phyloP scores from a whole-genome alignment of 2,113 vertebrate species.

The Bucco capensis region DNA sequence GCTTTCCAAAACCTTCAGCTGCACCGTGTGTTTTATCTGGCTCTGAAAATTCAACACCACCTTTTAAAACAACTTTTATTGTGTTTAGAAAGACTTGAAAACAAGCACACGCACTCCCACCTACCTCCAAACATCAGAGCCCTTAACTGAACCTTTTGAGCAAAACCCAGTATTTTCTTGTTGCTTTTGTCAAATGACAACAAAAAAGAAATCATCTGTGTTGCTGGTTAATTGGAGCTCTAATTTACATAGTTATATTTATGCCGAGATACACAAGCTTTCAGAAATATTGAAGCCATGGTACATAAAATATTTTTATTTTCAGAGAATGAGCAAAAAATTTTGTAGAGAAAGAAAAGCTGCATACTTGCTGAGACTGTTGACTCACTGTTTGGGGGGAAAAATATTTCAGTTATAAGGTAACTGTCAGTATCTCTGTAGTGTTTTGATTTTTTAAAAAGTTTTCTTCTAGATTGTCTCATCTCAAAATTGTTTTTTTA shows the following conservation, averaged over 20 bases:
- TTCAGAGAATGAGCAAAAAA: background rate
- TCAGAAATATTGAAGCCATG: background rate
- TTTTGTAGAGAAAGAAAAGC: background rate
- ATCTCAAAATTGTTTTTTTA: background rate
- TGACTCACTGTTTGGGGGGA: background rate
- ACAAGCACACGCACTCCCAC: accelerated
- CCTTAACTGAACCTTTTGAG: background rate
- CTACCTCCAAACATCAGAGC: background rate
- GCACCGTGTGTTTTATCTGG: background rate
- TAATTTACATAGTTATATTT: background rate
- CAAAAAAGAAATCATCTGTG: background rate
- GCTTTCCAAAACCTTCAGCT: background rate
- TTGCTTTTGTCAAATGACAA: background rate
- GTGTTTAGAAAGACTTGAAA: background rate
- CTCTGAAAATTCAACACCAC: background rate
- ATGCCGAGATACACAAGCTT: background rate
- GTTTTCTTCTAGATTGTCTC: background rate
- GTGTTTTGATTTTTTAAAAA: background rate
- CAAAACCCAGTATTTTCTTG: background rate
- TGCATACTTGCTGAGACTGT: background rate
- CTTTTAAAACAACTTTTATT: background rate
- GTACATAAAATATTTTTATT: background rate
- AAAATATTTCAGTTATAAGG: background rate
- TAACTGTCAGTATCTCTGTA: background rate
- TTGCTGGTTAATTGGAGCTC: background rate